These are phyloP conservation scores for Gastracanthus pulcherrimus DNA, from an alignment of 2,888 invertebrate species.

Conservation along the genomic window DNA sequence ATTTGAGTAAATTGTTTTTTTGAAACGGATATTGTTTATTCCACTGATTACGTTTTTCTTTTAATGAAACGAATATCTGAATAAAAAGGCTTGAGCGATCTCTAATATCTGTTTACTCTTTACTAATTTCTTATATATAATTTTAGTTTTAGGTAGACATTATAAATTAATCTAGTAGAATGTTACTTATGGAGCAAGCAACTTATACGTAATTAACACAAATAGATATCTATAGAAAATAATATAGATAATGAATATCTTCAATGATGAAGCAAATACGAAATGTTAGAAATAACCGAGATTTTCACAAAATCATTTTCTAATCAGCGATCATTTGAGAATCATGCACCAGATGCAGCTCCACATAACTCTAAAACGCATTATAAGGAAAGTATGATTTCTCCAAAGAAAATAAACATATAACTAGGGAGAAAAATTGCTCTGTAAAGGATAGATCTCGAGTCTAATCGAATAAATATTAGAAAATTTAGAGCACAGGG, in stretches of 20 bases:
- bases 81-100: too few relatives aligned
- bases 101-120: too few relatives aligned
- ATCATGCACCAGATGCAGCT: neutral
- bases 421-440: neutral
- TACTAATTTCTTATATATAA: too few relatives aligned
- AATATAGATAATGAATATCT: neutral
- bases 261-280: neutral
- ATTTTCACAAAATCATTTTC: conserved; percentile 5
- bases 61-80: too few relatives aligned
- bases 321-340: neutral
- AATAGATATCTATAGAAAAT: neutral
- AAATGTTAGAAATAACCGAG: neutral
- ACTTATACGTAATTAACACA: neutral
- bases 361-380: conserved; percentile 3
- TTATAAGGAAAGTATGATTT: conserved; percentile 42
- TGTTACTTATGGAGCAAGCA: neutral
- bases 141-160: neutral
- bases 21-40: too few relatives aligned
- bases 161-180: neutral
- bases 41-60: too few relatives aligned
- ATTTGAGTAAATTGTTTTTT: too few relatives aligned
- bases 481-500: conserved; percentile 10
- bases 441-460: neutral
- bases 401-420: conserved; percentile 1
- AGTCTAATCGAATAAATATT: conserved; percentile 20